Base-by-base conservation (phyloP, 1,140 invertebrate species). In the Sogatella furcifera region DNA sequence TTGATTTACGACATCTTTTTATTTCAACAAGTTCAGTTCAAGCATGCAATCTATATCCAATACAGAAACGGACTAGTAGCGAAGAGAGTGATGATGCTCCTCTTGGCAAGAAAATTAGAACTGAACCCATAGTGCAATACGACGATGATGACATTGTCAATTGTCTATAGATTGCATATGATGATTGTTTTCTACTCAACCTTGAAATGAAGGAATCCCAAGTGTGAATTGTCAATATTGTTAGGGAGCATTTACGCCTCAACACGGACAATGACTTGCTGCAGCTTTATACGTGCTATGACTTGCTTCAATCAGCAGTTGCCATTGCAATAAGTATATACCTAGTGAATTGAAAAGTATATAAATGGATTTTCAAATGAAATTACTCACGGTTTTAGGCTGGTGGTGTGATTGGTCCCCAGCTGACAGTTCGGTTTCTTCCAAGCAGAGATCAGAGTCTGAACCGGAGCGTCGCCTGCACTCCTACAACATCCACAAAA, bases 391-490 rank as follows among this genome's bases (percentile, higher is more conserved):
- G 22, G 59, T 63, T 15, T 34, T 57, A 54, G 52, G 52, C 34
- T 38, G 34, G 34, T 8, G 1, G 19, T 22, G 53, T 3, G 59
- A 15, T 53, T 64, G 41, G 52, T 70, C 63, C 46, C 53, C 57
- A 21, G 13, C 70, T 44, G 70, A 70, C 21, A 72, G 55, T 55
- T 80, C 76, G 57, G 72, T 73, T 62, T 91, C 88, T 69, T 90
- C 88, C 62, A 91, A 81, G 71, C 89, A 92, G 49, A 92, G 79
- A 73, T 94, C 90, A 17, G 88, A 91, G 76, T 93, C 90, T 11
- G 89, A 92, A 72, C 91, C 90, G 24, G 77, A 78, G 68, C 81
- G 78, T 62, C 80, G 76, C 63, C 81, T 79, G 60, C 77, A 74
- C 64, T 79, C 79, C 67, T 86, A 57, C 22, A 55, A 31, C 15